Percentiles rank a stretch among this genome's conserved stretches.
Conservation (phyloP, 1,140 invertebrate species). For the Atta cephalotes region DNA sequence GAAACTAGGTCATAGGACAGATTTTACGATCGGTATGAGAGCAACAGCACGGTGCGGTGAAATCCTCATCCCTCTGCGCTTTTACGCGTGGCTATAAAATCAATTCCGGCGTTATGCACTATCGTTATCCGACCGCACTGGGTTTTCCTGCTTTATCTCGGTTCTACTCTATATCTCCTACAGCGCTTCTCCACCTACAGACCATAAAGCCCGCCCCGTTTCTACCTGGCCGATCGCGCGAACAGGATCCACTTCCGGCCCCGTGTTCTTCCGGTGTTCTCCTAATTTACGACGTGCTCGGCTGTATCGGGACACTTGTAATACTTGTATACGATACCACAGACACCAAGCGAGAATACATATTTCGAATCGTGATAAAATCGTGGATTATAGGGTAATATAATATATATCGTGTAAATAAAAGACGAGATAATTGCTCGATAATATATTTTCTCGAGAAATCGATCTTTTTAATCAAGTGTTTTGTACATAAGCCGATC, state of each 20-base stretch:
- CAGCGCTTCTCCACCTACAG: constrained; percentile 11
- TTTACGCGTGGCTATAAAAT: constrained; percentile 71
- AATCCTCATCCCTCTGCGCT: not conserved
- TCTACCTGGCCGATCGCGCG: constrained; percentile 42
- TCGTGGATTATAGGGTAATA: constrained; percentile 12
- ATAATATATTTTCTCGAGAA: not conserved
- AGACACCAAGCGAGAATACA: not conserved
- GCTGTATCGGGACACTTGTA: constrained; percentile 27
- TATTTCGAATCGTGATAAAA: constrained; percentile 44
- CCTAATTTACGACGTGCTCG: constrained; percentile 29
- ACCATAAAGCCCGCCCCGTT: constrained; percentile 29
- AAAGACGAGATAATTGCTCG: not conserved
- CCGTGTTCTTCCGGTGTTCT: constrained; percentile 29
- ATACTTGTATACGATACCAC: constrained; percentile 38
- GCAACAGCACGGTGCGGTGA: not conserved
- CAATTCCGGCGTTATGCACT: constrained; percentile 62
- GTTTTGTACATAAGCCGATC: not conserved
- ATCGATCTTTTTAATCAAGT: constrained; percentile 4
- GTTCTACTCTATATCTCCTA: constrained; percentile 55
- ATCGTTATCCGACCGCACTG: constrained; percentile 28
- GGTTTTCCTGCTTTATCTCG: constrained; percentile 52
- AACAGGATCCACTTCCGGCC: constrained; percentile 34
- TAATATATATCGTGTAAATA: not conserved
- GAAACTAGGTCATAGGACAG: constrained; percentile 55
- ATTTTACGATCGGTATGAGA: constrained; percentile 65